Base-by-base conservation (phyloP, 1,140 invertebrate species). In the Nylanderia fulva region DNA sequence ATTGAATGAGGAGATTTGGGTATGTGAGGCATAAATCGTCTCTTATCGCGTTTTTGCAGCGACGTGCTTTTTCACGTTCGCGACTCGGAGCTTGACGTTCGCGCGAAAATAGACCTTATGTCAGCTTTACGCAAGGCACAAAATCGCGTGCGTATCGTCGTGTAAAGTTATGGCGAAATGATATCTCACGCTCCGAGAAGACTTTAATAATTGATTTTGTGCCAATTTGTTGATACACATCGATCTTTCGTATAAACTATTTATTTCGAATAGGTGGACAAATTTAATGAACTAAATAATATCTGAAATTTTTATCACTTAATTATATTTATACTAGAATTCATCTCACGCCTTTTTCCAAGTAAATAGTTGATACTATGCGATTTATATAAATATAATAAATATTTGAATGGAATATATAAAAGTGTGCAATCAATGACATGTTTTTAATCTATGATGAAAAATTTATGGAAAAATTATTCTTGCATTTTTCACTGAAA, bases 1-100 rank as follows among this genome's bases (percentile, higher is more conserved):
- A 58, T 74, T 93, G 58, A 60, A 90, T 66, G 54, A 58, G 15
- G 92, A 93, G 68, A 93, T 93, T 36, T 92, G 92, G 92, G 92
- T 93, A 92, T 52, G 92, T 90, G 15, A 15, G n/a, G 36, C 24
- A 29, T 39, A 58, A 69, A 45, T 71, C 1, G 4, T 9, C 11
- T 27, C 6, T 24, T 5, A 39, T 56, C 33, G 33, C 11, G 0
- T 27, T 1, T 39, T 71, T 7, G 24, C n/a, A 21, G 18, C 33
- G 6, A 7, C 3, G 33, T 29, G 15, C 18, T 11, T 33, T 52
- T 45, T 36, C 24, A 39, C 33, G 15, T 36, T 64, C 13, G 6
- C 76, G 24, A 56, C 0, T 21, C 74, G n/a, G 24, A 15, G 15
- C 33, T 21, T 15, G 7, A n/a, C n/a, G 58, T 7, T 8, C 21